phyloP scores from a whole-genome alignment of 2,113 vertebrate species.

The Sprattus sprattus region DNA sequence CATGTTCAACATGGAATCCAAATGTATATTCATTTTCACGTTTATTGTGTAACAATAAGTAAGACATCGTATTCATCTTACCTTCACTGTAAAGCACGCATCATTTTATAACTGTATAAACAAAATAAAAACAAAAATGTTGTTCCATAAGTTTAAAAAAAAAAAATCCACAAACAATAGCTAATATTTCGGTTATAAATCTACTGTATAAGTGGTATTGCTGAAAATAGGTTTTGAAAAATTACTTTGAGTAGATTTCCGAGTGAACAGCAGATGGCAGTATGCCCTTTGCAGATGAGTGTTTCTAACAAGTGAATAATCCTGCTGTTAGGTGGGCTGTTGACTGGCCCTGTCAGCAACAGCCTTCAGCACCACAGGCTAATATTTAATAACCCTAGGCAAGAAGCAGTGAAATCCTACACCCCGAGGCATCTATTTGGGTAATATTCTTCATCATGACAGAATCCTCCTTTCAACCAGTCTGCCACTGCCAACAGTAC shows the following conservation, averaged over 20 bases:
- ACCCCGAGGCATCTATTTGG: constrained; percentile 55
- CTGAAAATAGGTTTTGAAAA: neutral
- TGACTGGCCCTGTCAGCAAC: constrained; percentile 60
- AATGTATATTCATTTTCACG: neutral
- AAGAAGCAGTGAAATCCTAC: constrained; percentile 51
- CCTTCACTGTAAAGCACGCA: neutral
- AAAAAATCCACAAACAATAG: neutral
- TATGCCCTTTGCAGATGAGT: constrained; percentile 31
- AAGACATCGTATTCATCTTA: neutral
- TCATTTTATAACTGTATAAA: neutral
- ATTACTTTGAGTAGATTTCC: neutral
- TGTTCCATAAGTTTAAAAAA: neutral
- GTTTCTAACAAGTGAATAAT: constrained; percentile 37
- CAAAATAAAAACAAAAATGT: neutral
- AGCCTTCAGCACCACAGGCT: constrained; percentile 56
- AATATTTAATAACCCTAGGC: constrained; percentile 65
- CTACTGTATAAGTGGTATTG: too few relatives aligned
- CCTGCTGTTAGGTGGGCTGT: constrained; percentile 39
- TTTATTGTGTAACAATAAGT: neutral
- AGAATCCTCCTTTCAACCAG: constrained; percentile 63
- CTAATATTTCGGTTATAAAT: neutral
- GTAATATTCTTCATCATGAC: constrained; percentile 68
- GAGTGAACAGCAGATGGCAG: constrained; percentile 58
- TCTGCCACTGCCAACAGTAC: constrained; percentile 48
- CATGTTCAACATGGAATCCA: neutral